Base-by-base conservation (phyloP, 2,113 vertebrate genomes). In the Lepus timidus region DNA sequence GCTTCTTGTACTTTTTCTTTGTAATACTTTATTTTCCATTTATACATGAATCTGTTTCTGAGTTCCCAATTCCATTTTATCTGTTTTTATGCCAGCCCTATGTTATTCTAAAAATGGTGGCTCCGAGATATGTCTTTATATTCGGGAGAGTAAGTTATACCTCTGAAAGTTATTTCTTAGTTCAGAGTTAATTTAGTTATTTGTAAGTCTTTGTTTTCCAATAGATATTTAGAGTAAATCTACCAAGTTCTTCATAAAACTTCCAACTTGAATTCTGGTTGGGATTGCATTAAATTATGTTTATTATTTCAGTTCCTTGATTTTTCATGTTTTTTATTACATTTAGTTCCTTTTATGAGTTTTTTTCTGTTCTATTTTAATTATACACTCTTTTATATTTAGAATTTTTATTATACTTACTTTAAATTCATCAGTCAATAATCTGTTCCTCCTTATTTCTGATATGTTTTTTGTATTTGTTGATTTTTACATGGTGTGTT, bases 321-420 rank as follows among this genome's bases (percentile, higher is more conserved):
- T 51, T 75, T 91, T 91, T 78, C 23, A 55, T 49, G 65, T 78
- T 86, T 75, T 78, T 33, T 71, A 86, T 90, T 89, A 78, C 6
- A 44, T 36, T 44, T 62, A 17, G 31, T 65, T 78, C 79, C 64
- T 89, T 85, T 90, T 68, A 83, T 86, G n/a, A 44, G 81, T 78
- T 74, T 19, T 19, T 70, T 92, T 27, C 13, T 88, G 36, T 25
- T 92, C 76, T 17, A 12, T 95, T 39, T 87, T 95, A 88, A 12
- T 73, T 79, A 68, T 85, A 70, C 22, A 17, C 10, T 20, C 27
- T 10, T 13, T 29, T 67, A 14, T 80, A n/a, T 7, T 82, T 90
- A 51, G 64, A 79, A 13, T 2, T 74, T 87, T 61, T 89, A 81
- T 39, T 89, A 49, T 39, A 31, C 36, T 79, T 90, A 22, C 71